phyloP scores from a whole-genome alignment of 2,888 invertebrate species.

The Eurois occulta region DNA sequence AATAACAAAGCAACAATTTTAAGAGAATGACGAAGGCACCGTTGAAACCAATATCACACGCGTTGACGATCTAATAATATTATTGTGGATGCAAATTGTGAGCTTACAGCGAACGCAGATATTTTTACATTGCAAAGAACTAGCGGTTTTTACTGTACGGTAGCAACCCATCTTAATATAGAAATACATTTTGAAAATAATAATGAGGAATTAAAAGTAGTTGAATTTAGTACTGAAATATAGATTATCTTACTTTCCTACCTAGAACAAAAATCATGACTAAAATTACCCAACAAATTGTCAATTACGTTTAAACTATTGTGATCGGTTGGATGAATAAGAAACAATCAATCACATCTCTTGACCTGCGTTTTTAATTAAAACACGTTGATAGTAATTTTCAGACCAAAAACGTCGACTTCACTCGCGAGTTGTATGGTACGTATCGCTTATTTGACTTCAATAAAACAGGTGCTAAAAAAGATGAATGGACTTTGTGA shows the following conservation, averaged over 20 bases:
- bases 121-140: not conserved
- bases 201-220: not conserved
- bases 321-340: not conserved
- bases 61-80: conserved; percentile 77
- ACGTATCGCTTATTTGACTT: not conserved
- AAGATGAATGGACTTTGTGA: not conserved
- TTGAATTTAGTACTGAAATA: not conserved
- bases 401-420: not conserved
- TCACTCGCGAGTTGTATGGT: not conserved
- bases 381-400: not conserved
- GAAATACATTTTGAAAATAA: not conserved
- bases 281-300: not conserved
- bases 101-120: conserved; percentile 44
- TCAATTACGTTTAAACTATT: not conserved
- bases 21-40: conserved; percentile 68
- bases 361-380: not conserved
- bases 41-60: conserved; percentile 77
- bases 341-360: not conserved
- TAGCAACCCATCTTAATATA: not conserved
- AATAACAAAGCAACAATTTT: conserved; percentile 62
- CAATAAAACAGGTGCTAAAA: not conserved
- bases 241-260: not conserved
- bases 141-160: not conserved
- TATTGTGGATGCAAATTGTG: conserved; percentile 58
- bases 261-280: not conserved